A percentile compares a stretch with the other conserved stretches of the same genome.
These are phyloP conservation scores for Epirrhoe tristata DNA, from an alignment of 2,888 invertebrate genomes.

Conservation along the genomic window DNA sequence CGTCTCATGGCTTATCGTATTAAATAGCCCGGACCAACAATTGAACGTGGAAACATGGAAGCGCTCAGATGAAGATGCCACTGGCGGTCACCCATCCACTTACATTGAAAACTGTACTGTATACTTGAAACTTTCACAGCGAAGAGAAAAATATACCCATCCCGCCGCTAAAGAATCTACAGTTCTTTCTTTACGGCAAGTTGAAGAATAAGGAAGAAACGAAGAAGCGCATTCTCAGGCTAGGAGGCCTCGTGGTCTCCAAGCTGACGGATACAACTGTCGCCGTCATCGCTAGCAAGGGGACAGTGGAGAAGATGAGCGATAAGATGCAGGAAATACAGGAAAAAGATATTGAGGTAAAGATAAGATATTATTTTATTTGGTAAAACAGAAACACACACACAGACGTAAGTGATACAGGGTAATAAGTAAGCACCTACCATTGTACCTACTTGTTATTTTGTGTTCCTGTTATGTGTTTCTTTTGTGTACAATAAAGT, in stretches of 20 bases:
- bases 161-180: conserved; percentile 91
- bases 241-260: conserved; percentile 91
- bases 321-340: conserved; percentile 88
- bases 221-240: conserved; percentile 88
- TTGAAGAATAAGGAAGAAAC: conserved; percentile 86
- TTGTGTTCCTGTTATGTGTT: too few relatives aligned
- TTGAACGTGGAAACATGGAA: too few relatives aligned
- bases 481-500: too few relatives aligned
- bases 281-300: conserved; percentile 90
- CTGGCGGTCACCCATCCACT: too few relatives aligned
- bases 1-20: too few relatives aligned
- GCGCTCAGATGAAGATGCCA: too few relatives aligned
- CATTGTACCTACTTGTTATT: too few relatives aligned
- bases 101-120: background rate
- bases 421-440: too few relatives aligned
- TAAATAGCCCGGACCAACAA: too few relatives aligned
- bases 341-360: conserved; percentile 88
- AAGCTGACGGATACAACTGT: conserved; percentile 88
- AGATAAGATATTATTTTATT: background rate
- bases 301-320: conserved; percentile 88
- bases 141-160: conserved; percentile 88
- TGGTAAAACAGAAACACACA: too few relatives aligned
- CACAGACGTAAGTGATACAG: too few relatives aligned
- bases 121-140: conserved; percentile 60
- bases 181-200: conserved; percentile 89